phyloP scores from a whole-genome alignment of 2,888 invertebrate species.

The Xestia c-nigrum region DNA sequence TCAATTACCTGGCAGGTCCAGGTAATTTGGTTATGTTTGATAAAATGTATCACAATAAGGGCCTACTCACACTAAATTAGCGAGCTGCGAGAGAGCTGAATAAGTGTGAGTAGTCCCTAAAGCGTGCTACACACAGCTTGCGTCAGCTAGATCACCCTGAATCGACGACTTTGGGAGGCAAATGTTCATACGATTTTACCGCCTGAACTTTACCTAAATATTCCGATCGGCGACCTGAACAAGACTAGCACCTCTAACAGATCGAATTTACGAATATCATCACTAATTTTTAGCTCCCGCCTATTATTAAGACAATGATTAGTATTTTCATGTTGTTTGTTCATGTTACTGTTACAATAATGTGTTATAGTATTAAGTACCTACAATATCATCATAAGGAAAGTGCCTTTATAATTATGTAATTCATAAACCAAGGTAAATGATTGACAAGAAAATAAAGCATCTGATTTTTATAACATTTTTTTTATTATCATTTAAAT shows the following conservation, averaged over 20 bases:
- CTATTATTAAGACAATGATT: conserved; percentile 44
- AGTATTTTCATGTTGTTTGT: conserved; percentile 24
- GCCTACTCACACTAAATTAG: too few relatives aligned
- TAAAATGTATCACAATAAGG: too few relatives aligned
- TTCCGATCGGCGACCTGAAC: too few relatives aligned
- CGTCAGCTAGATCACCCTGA: too few relatives aligned
- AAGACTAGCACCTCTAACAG: not conserved
- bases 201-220: too few relatives aligned
- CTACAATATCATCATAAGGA: conserved; percentile 18
- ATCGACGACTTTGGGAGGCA: too few relatives aligned
- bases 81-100: too few relatives aligned
- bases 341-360: conserved; percentile 34
- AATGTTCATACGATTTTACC: too few relatives aligned
- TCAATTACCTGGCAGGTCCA: too few relatives aligned
- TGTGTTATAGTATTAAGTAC: conserved; percentile 30
- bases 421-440: conserved; percentile 50
- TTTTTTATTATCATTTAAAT: conserved; percentile 47
- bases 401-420: conserved; percentile 41
- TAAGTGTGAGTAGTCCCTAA: too few relatives aligned
- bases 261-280: conserved; percentile 24
- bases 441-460: conserved; percentile 53
- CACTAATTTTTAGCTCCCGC: conserved; percentile 46
- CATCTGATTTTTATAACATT: conserved; percentile 30
- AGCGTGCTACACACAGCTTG: too few relatives aligned
- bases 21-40: too few relatives aligned